A percentile compares a stretch with the other conserved stretches of the same genome.
Conservation (phyloP, 2,888 invertebrate genomes). For the Ophioninae sp. region DNA sequence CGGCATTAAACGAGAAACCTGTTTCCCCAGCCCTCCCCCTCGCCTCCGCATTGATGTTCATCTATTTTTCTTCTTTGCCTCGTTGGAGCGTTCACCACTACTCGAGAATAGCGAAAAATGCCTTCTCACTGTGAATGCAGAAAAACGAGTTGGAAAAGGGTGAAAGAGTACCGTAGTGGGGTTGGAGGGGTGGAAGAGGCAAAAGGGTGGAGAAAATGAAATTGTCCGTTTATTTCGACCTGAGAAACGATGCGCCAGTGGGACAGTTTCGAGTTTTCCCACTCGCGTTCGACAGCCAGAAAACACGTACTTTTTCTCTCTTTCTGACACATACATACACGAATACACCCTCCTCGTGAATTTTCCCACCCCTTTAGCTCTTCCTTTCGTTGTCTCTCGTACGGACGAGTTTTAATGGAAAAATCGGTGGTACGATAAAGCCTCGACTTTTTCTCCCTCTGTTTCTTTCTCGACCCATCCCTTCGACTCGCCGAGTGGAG, state of each 20-base stretch:
- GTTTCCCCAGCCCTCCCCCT: neutral
- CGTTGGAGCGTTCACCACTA: neutral
- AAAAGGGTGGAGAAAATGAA: conserved; percentile 56
- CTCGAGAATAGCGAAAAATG: conserved; percentile 33
- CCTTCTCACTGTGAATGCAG: conserved; percentile 3
- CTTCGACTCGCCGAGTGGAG: neutral
- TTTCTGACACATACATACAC: neutral
- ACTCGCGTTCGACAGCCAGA: conserved; percentile 18
- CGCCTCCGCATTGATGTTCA: conserved; percentile 24
- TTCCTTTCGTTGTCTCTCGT: conserved; percentile 36
- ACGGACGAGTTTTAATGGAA: conserved; percentile 64
- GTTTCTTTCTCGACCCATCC: neutral
- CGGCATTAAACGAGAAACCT: conserved; percentile 41
- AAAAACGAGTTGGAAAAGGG: neutral
- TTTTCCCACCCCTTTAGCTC: conserved; percentile 26
- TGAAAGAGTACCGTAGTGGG: neutral
- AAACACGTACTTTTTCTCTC: neutral
- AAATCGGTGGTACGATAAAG: conserved; percentile 61
- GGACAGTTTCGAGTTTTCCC: conserved; percentile 31
- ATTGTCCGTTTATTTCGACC: conserved; percentile 57
- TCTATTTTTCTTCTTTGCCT: conserved; percentile 44
- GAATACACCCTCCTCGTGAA: neutral
- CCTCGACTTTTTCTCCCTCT: conserved; percentile 5
- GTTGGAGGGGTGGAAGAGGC: neutral
- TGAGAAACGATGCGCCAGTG: conserved; percentile 35